Base-by-base conservation (phyloP, 1,140 invertebrate species). In the Paraescarpia echinospica region DNA sequence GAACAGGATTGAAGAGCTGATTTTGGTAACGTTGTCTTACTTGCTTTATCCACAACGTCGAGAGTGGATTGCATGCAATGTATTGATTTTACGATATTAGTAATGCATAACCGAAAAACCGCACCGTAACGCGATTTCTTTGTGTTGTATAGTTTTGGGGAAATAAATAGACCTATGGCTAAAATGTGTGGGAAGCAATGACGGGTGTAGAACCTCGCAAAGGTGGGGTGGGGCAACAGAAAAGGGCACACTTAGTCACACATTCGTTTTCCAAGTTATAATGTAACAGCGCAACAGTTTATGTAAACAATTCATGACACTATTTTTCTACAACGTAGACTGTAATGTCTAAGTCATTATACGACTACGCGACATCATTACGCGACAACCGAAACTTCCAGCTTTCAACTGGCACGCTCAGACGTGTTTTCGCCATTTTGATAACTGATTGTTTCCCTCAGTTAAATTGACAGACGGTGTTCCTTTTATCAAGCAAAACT, bases 1-100 rank as follows among this genome's bases (percentile, higher is more conserved):
- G 59, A 77, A 77, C 59, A 77, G 59, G 59, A 77, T 77, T 77
- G 59, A 77, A 77, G 59, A 77, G 59, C 59, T 77, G 59, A 77
- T 77, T 31, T 77, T 77, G 59, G 59, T 77, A 77, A 77, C 22
- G 22, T 77, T 5, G 59, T 77, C 27, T 77, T 18, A 77, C 27
- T 77, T 6, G 9, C 22, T 31, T 77, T 27, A 4, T 2, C 59
- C 27, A 18, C 59, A 77, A 4, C 4, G 59, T 77, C 27, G 59
- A 77, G 59, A 77, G 22, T 18, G 59, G 59, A 31, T 27, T 31
- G 22, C 2, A 22, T 41, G 12, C 41, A 41, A 12, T 12, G 59
- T 77, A 77, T 77, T 77, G 59, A 77, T 77, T 77, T 18, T 27
- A 5, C 22, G 59, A 4, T 27, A 18, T 77, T 22, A 77, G 22